Evolutionary conservation across 2,888 invertebrate species (phyloP).

Genomic region (Meiosimyza decipiens): DNA sequence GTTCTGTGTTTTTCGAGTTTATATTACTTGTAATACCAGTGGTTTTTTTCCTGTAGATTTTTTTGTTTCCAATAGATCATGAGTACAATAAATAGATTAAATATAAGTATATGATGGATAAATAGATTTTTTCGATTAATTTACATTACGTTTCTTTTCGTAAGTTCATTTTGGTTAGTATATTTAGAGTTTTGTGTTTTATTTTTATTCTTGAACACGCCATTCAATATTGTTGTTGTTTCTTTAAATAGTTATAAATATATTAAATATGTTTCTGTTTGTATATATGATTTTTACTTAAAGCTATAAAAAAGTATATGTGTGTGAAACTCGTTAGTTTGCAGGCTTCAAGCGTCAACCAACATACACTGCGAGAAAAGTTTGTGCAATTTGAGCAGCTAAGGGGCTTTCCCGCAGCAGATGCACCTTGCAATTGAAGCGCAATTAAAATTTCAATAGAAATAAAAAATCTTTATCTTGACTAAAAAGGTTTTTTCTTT

Average conservation of each 20-base stretch:
- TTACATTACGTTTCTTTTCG: too few species aligned
- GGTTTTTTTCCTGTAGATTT: not conserved
- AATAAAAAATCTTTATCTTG: too few species aligned
- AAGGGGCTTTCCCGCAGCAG: not conserved
- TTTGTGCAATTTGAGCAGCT: not conserved
- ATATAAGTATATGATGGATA: conserved; percentile 17
- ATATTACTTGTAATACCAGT: conserved; percentile 10
- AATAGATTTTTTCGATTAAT: not conserved
- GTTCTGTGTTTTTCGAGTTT: not conserved
- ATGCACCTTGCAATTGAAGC: too few species aligned
- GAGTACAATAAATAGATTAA: conserved; percentile 21
- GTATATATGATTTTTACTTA: not conserved
- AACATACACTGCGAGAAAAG: not conserved
- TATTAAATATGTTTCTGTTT: not conserved
- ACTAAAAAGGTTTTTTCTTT: too few species aligned
- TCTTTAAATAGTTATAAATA: conserved; percentile 15
- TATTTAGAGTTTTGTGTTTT: too few species aligned
- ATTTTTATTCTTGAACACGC: conserved; percentile 20
- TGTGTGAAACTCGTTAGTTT: too few species aligned
- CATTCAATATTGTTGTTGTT: conserved; percentile 19
- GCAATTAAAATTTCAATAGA: too few species aligned
- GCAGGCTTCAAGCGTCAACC: not conserved
- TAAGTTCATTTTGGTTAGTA: too few species aligned
- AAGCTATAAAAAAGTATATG: not conserved
- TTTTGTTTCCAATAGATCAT: conserved; percentile 12